Evolutionary conservation across 1,140 invertebrate species (phyloP), one percentile per base, ranked within the genome.

Genomic region (Drosophila tani): DNA sequence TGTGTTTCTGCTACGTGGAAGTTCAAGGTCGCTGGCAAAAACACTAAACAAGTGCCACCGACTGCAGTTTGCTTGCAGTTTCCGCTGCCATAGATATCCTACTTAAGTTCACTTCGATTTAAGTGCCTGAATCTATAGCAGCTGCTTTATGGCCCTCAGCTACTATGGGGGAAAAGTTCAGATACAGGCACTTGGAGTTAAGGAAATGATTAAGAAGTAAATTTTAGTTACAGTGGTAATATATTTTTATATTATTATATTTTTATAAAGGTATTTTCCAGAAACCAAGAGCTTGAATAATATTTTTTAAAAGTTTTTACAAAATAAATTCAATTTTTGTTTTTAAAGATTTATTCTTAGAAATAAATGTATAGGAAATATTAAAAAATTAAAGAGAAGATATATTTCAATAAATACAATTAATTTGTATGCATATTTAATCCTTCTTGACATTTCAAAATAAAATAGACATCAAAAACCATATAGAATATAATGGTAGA

Each of bases 1-100:
- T 40, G 51, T 58, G 43, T 29, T 35, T 56, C 14, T 53, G 56
- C 49, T 38, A 43, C 49, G 38, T 24, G 24, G 40, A 75, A 75
- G 71, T 75, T 75, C 69, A 75, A 75, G 71, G 71, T 63, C 68
- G 46, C 53, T 41, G 53, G 38, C 45, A 41, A 5, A 56, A 56
- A 56, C 68, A 45, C 58, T 59, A 51, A 74, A 60, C 57, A 66
- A 66, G 57, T 66, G 63, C 63, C 57, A 38, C 35, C 40, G 43
- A 49, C 50, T 75, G 57, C 53, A 58, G 58, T 56, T 71, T 51
- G 19, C 46, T 38, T 64, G 78, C 63, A 64, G 53, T 38, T 24
- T 21, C 35, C 53, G 40, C 53, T 24, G 53, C 53, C 19, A 47
- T 29, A 41, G 66, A 68, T 68, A 67, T 56, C 19, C 15, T 27